Conservation (phyloP, 1,140 invertebrate genomes). For the Anoplolepis gracilipes region DNA sequence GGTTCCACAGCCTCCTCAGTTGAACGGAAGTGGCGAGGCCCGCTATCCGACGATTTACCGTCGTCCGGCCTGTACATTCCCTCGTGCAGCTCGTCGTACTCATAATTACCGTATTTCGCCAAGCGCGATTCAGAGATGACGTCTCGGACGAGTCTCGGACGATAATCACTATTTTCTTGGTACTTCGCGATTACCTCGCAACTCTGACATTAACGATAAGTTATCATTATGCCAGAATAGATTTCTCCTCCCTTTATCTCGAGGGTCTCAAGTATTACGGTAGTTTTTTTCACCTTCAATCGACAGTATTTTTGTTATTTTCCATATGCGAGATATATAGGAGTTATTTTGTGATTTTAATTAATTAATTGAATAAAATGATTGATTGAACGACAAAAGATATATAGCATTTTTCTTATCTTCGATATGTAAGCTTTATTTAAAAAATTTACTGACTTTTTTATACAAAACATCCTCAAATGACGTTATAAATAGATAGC, state of each 20-base stretch:
- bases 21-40: slow-evolving; percentile 34
- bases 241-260: background rate
- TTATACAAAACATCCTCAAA: background rate
- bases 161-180: slow-evolving; percentile 66
- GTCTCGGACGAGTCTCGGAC: slow-evolving; percentile 77
- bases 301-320: background rate
- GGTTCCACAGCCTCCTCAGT: slow-evolving; percentile 68
- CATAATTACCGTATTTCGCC: slow-evolving; percentile 81
- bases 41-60: slow-evolving; percentile 40
- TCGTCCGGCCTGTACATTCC: slow-evolving; percentile 71
- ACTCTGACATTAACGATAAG: slow-evolving; percentile 71
- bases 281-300: slow-evolving; percentile 11
- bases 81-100: slow-evolving; percentile 81
- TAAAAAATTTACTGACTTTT: background rate
- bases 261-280: background rate
- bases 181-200: slow-evolving; percentile 76
- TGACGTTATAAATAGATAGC: background rate
- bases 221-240: slow-evolving; percentile 42
- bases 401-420: background rate
- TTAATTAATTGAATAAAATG: no score
- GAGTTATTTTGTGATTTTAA: background rate
- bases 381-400: background rate
- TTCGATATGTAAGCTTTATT: background rate
- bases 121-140: slow-evolving; percentile 81
- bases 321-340: background rate